Percentiles rank a stretch among this genome's conserved stretches.
Conservation (phyloP, 2,888 invertebrate genomes). For the Hemaris fuciformis region DNA sequence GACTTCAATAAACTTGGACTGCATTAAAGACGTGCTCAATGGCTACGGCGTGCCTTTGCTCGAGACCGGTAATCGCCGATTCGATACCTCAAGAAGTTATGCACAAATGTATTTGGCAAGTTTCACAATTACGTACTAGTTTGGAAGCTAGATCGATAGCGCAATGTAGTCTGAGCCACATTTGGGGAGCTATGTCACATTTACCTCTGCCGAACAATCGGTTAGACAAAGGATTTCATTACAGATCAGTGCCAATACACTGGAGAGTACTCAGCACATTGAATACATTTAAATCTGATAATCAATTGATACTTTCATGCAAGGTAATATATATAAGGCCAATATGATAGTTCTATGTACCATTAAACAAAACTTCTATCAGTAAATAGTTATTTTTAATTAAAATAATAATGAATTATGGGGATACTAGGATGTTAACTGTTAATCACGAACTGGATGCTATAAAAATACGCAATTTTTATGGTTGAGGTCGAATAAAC, state of each 20-base stretch:
- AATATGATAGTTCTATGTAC: no score
- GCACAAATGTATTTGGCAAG: slow-evolving; percentile 3
- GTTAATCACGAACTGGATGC: no score
- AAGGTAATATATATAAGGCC: not conserved
- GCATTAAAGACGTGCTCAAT: not conserved
- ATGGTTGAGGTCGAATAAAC: no score
- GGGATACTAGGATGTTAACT: no score
- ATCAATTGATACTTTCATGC: not conserved
- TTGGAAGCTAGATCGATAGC: not conserved
- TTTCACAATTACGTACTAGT: not conserved
- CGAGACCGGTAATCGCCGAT: not conserved
- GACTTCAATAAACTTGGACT: not conserved
- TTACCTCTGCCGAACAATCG: not conserved
- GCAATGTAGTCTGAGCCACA: not conserved
- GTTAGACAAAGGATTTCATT: not conserved
- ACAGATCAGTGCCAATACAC: not conserved
- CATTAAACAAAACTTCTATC: no score
- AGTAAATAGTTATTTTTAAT: no score
- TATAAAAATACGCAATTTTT: no score
- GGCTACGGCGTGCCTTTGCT: not conserved
- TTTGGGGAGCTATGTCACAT: not conserved
- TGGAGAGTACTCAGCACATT: not conserved
- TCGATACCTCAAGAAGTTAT: slow-evolving; percentile 1
- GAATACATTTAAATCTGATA: not conserved
- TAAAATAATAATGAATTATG: no score